phyloP scores from a whole-genome alignment of 2,797 vertebrate species.

The Enteromius radiatus region DNA sequence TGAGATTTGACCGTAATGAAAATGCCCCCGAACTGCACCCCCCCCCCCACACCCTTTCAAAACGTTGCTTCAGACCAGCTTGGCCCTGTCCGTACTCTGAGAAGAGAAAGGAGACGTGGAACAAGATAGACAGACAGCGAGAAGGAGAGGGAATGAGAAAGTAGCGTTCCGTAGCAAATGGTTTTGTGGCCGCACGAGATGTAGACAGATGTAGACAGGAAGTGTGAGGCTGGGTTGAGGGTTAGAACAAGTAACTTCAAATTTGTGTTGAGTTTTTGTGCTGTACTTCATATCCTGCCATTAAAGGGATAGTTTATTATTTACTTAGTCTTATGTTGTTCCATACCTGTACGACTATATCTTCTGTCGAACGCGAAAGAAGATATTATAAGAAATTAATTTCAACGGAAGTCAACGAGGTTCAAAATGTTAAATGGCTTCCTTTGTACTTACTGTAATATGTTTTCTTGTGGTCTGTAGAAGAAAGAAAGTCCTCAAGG shows the following conservation, averaged over 20 bases:
- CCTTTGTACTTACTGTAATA: not conserved
- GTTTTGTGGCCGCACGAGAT: constrained; percentile 23
- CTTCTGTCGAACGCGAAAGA: not conserved
- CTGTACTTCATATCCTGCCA: not conserved
- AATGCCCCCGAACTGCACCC: constrained; percentile 69
- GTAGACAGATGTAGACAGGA: constrained; percentile 40
- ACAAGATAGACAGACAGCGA: constrained; percentile 27
- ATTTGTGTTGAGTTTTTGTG: constrained; percentile 7
- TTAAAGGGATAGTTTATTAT: constrained; percentile 6
- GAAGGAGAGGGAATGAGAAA: constrained; percentile 38
- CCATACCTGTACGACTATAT: not conserved
- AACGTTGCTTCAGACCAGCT: constrained; percentile 51
- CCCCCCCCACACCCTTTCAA: constrained; percentile 35
- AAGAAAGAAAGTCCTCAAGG: not conserved
- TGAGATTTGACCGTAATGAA: constrained; percentile 82
- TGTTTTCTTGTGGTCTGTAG: not conserved
- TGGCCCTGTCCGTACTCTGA: constrained; percentile 48
- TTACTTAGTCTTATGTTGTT: not conserved
- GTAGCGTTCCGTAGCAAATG: constrained; percentile 42
- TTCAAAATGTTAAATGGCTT: not conserved
- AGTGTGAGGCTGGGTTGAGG: constrained; percentile 12
- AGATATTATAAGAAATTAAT: not conserved
- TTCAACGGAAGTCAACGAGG: not conserved
- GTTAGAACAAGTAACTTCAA: constrained; percentile 33
- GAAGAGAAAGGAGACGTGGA: constrained; percentile 48